phyloP scores from a whole-genome alignment of 1,140 invertebrate genomes.

The Hycleus cichorii region DNA sequence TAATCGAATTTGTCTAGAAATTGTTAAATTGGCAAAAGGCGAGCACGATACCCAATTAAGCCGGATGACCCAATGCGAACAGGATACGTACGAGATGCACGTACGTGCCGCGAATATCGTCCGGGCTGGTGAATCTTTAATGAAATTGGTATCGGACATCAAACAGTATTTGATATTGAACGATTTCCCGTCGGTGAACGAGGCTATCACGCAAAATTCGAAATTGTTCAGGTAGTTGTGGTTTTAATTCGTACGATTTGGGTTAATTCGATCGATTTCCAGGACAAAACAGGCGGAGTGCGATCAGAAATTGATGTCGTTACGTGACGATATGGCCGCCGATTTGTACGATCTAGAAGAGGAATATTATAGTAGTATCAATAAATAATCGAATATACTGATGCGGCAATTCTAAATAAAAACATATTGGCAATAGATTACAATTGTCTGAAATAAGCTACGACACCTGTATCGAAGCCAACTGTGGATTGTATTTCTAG shows the following conservation, averaged over 20 bases:
- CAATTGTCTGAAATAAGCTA: too few relatives aligned
- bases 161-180: slow-evolving; percentile 96
- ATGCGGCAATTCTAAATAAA: too few relatives aligned
- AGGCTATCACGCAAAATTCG: slow-evolving; percentile 87
- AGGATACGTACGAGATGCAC: slow-evolving; percentile 95
- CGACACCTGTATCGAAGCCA: too few relatives aligned
- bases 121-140: slow-evolving; percentile 87
- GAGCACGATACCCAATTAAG: slow-evolving; percentile 85
- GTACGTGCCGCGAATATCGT: slow-evolving; percentile 92
- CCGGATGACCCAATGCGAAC: slow-evolving; percentile 84
- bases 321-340: slow-evolving; percentile 90
- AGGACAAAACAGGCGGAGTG: slow-evolving; percentile 83
- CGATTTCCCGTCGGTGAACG: slow-evolving; percentile 95
- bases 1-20: slow-evolving; percentile 54
- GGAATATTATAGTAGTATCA: slow-evolving; percentile 94
- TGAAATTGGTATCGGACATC: slow-evolving; percentile 94
- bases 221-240: slow-evolving; percentile 59
- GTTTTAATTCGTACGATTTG: too few relatives aligned
- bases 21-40: slow-evolving; percentile 87
- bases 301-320: slow-evolving; percentile 86
- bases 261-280: slow-evolving; percentile 1
- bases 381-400: slow-evolving; percentile 55
- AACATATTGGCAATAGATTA: neutral
- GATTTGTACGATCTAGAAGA: slow-evolving; percentile 95
- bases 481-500: too few relatives aligned